Percentiles rank a stretch among this genome's conserved stretches.
Evolutionary conservation across 2,888 invertebrate species (phyloP).

Genomic region (Philereme transversata): DNA sequence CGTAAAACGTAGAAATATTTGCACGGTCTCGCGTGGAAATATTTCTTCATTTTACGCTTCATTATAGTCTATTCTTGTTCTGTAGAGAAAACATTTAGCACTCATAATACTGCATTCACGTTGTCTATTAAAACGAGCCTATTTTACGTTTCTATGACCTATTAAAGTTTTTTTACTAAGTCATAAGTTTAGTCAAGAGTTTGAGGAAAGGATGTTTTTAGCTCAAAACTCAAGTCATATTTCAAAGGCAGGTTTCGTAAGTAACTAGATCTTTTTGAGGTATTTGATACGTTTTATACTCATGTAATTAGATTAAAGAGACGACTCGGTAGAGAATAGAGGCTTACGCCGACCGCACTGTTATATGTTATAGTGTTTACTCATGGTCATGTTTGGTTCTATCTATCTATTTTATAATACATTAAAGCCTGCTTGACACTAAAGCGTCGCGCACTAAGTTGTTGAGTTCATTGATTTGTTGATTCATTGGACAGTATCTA

Average conservation of each 20-base stretch:
- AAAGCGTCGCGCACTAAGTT: not conserved
- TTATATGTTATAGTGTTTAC: slow-evolving; percentile 23
- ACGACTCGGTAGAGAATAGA: slow-evolving; percentile 53
- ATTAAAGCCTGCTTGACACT: not conserved
- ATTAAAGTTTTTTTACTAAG: not conserved
- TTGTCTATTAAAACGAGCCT: too few relatives aligned
- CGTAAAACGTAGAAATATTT: too few relatives aligned
- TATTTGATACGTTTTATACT: slow-evolving; percentile 82
- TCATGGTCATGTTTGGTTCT: slow-evolving; percentile 11
- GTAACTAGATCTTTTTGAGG: slow-evolving; percentile 73
- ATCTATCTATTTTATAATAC: not conserved
- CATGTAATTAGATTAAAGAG: slow-evolving; percentile 70
- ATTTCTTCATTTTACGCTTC: too few relatives aligned
- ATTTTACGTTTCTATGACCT: too few relatives aligned
- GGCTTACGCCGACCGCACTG: slow-evolving; percentile 13
- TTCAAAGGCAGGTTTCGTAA: slow-evolving; percentile 54
- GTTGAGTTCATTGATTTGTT: too few relatives aligned
- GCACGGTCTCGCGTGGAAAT: too few relatives aligned
- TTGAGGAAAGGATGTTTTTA: slow-evolving; percentile 7
- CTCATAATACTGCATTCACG: too few relatives aligned
- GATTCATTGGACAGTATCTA: too few relatives aligned
- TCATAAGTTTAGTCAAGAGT: not conserved
- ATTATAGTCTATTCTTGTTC: too few relatives aligned
- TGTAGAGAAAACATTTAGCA: too few relatives aligned
- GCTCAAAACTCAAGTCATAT: slow-evolving; percentile 49